Conservation (phyloP, 2,888 invertebrate species). For the Watsonalla binaria region DNA sequence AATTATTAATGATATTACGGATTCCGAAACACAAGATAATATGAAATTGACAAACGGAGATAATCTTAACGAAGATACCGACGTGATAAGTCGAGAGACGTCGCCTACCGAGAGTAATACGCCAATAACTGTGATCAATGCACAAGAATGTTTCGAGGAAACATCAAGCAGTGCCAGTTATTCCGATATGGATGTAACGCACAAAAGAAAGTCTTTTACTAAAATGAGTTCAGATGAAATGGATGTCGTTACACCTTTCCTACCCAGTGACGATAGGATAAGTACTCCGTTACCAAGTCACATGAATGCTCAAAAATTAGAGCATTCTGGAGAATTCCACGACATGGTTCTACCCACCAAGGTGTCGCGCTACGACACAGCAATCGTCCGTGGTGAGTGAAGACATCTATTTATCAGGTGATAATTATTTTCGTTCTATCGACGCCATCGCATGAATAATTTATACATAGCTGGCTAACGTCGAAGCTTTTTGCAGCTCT, state of each 20-base stretch:
- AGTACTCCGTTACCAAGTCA: constrained; percentile 21
- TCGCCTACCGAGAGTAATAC: constrained; percentile 31
- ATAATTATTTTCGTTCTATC: constrained; percentile 69
- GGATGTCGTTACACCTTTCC: constrained; percentile 60
- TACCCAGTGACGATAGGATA: constrained; percentile 17
- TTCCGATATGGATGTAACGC: constrained; percentile 12
- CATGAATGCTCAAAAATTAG: constrained; percentile 33
- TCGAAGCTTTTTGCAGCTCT: constrained; percentile 15
- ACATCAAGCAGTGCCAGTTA: constrained; percentile 15
- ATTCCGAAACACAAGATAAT: constrained; percentile 11
- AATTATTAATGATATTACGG: constrained; percentile 27
- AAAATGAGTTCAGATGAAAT: constrained; percentile 55
- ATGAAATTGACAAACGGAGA: constrained; percentile 10
- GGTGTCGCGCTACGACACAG: constrained; percentile 61
- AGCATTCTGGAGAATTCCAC: constrained; percentile 77
- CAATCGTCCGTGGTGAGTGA: constrained; percentile 77
- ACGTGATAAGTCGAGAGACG: constrained; percentile 23
- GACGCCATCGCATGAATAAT: constrained; percentile 66
- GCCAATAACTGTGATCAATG: constrained; percentile 28
- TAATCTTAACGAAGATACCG: constrained; percentile 14
- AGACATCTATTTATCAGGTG: constrained; percentile 77
- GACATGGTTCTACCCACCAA: constrained; percentile 69
- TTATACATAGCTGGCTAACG: constrained; percentile 33
- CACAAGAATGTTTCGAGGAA: constrained; percentile 22
- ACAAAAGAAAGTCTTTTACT: constrained; percentile 18